phyloP scores from a whole-genome alignment of 2,113 vertebrate genomes.

The Thalassoma bifasciatum region DNA sequence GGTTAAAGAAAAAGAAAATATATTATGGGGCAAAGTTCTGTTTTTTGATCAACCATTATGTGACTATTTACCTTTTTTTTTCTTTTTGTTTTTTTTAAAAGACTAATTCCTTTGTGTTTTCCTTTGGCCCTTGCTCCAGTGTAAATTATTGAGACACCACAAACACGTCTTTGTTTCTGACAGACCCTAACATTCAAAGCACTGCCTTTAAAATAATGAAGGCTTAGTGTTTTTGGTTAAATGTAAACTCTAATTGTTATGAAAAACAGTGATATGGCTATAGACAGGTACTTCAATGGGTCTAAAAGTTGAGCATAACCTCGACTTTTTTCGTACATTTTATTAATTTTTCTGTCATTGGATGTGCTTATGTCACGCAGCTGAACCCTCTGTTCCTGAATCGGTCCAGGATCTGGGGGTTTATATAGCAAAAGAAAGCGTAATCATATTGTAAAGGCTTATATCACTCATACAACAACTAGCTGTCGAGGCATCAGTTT shows the following conservation, averaged over 20 bases:
- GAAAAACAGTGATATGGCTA: constrained; percentile 62
- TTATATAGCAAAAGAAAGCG: neutral
- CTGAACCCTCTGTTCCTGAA: constrained; percentile 8
- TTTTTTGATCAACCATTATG: too few species aligned
- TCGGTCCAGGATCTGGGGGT: neutral
- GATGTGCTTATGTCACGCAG: too few species aligned
- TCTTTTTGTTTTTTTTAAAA: too few species aligned
- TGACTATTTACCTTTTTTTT: too few species aligned
- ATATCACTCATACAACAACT: too few species aligned
- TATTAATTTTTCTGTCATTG: constrained; percentile 69
- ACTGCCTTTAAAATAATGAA: constrained; percentile 76
- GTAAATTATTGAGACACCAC: too few species aligned
- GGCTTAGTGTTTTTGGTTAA: constrained; percentile 77
- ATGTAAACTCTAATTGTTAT: neutral
- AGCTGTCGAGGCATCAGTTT: neutral
- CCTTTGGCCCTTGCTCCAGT: too few species aligned
- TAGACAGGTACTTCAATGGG: constrained; percentile 76
- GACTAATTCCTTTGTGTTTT: too few species aligned
- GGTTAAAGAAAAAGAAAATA: too few species aligned
- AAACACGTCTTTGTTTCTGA: constrained; percentile 39
- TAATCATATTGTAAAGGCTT: too few species aligned
- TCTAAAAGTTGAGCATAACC: constrained; percentile 76
- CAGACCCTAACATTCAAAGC: constrained; percentile 73
- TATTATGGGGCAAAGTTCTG: too few species aligned
- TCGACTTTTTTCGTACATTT: constrained; percentile 71